phyloP scores from a whole-genome alignment of 1,140 invertebrate species.

The Megathymus violae region DNA sequence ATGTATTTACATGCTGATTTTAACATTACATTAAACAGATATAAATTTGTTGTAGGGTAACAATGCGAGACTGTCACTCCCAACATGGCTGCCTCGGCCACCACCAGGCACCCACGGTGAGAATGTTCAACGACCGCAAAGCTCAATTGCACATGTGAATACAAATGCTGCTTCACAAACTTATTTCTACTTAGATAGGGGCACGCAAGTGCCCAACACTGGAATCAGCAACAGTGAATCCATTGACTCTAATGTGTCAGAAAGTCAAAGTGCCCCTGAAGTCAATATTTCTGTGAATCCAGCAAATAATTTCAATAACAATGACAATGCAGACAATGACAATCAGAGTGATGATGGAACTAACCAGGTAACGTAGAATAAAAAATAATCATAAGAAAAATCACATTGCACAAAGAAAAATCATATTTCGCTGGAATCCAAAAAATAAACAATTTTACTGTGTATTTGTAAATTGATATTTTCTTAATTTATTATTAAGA shows the following conservation, averaged over 20 bases:
- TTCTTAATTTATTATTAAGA: too few relatives aligned
- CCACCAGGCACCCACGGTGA: slow-evolving; percentile 64
- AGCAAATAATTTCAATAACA: slow-evolving; percentile 76
- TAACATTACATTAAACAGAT: too few relatives aligned
- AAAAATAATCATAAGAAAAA: too few relatives aligned
- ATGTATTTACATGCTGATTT: too few relatives aligned
- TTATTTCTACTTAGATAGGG: slow-evolving; percentile 64
- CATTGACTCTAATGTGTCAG: slow-evolving; percentile 68
- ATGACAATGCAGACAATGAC: slow-evolving; percentile 76
- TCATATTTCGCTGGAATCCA: too few relatives aligned
- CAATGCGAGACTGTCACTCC: slow-evolving; percentile 70
- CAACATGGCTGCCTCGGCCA: slow-evolving; percentile 73
- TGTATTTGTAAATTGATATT: too few relatives aligned
- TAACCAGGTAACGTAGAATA: slow-evolving; percentile 62
- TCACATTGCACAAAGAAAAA: too few relatives aligned
- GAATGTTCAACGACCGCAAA: slow-evolving; percentile 63
- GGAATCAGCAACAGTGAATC: slow-evolving; percentile 61
- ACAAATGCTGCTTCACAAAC: slow-evolving; percentile 64
- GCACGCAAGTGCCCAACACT: slow-evolving; percentile 47
- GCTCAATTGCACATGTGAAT: slow-evolving; percentile 76
- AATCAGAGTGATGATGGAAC: slow-evolving; percentile 77
- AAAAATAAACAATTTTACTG: too few relatives aligned
- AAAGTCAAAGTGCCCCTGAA: slow-evolving; percentile 56
- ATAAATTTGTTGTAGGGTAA: slow-evolving; percentile 63
- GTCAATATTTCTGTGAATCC: slow-evolving; percentile 74